Conservation (phyloP, 2,888 invertebrate genomes). For the Rhodophaea formosa region DNA sequence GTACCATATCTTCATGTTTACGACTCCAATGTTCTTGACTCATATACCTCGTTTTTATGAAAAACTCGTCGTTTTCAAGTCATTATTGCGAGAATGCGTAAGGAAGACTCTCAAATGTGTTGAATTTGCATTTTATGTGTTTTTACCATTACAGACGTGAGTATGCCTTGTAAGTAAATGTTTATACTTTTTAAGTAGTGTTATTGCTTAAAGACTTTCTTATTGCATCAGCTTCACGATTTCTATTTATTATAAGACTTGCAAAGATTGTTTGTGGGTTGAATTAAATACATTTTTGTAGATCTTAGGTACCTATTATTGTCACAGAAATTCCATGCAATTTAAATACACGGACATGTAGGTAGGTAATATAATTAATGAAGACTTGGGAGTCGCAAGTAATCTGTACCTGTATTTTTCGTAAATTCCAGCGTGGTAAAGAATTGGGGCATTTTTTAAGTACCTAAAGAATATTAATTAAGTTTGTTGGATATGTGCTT, state of each 20-base stretch:
- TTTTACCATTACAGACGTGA: slow-evolving; percentile 28
- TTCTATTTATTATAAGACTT: neutral
- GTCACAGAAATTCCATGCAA: too few species aligned
- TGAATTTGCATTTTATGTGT: slow-evolving; percentile 49
- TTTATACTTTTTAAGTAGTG: slow-evolving; percentile 18
- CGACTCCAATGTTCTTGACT: slow-evolving; percentile 75
- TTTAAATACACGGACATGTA: too few species aligned
- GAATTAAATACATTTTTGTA: too few species aligned
- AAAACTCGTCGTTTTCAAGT: slow-evolving; percentile 69
- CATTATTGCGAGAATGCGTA: slow-evolving; percentile 60
- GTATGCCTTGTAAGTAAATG: slow-evolving; percentile 10
- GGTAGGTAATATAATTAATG: too few species aligned
- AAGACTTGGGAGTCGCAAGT: too few species aligned
- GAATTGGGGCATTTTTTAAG: too few species aligned
- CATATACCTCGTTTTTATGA: slow-evolving; percentile 75
- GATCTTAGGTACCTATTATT: too few species aligned
- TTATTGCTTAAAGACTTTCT: slow-evolving; percentile 5
- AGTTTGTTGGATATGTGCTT: too few species aligned
- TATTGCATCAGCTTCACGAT: slow-evolving; percentile 2
- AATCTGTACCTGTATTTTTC: too few species aligned
- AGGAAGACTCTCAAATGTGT: slow-evolving; percentile 36
- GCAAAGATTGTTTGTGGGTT: neutral
- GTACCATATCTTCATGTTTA: slow-evolving; percentile 57
- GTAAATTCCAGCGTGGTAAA: too few species aligned
- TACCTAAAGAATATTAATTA: too few species aligned